Evolutionary conservation across 2,113 vertebrate genomes (phyloP).

Genomic region (Plotosus lineatus): DNA sequence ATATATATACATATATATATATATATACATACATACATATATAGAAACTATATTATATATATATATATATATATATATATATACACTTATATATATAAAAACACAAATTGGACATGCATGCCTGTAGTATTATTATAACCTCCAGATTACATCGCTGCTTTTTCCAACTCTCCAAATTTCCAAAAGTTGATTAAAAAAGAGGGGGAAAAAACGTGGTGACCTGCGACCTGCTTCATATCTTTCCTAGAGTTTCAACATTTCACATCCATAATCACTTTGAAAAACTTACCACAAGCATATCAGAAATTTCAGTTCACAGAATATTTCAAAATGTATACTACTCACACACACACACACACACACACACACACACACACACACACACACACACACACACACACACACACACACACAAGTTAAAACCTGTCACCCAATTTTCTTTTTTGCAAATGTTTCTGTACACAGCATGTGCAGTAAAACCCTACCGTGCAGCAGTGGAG

Average conservation of each 20-base stretch:
- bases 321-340: background rate
- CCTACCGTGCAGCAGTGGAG: slow-evolving; percentile 59
- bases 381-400: slow-evolving; percentile 49
- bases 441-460: slow-evolving; percentile 6
- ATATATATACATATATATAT: too few species aligned
- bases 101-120: background rate
- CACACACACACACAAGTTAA: slow-evolving; percentile 36
- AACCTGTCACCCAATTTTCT: slow-evolving; percentile 3
- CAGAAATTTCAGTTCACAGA: slow-evolving; percentile 12
- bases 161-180: background rate
- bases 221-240: background rate
- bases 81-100: too few species aligned
- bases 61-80: too few species aligned
- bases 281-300: slow-evolving; percentile 21
- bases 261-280: background rate
- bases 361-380: slow-evolving; percentile 47
- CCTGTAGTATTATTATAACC: background rate
- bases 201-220: background rate
- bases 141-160: background rate
- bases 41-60: too few species aligned
- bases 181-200: background rate
- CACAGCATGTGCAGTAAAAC: slow-evolving; percentile 45
- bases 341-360: slow-evolving; percentile 46
- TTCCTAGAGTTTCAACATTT: background rate
- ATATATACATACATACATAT: too few species aligned